These are phyloP conservation scores for Vanessa tameamea DNA, from an alignment of 1,140 invertebrate genomes.

Conservation along the genomic window DNA sequence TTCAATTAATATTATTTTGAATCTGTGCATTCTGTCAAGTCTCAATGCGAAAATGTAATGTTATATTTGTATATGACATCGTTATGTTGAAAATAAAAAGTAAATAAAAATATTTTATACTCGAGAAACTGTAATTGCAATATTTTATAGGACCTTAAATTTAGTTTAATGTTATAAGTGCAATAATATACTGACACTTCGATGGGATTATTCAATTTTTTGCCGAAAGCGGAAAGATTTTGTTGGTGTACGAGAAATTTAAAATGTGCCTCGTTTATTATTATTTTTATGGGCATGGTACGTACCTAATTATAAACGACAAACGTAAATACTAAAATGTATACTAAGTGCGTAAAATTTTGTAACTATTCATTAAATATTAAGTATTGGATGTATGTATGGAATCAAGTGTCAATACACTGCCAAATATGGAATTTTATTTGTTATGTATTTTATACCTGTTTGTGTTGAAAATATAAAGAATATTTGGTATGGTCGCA, in stretches of 20 bases:
- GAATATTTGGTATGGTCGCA: no score
- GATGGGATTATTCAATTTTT: conserved; percentile 42
- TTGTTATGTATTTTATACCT: no score
- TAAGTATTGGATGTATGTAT: no score
- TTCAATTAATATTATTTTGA: background rate
- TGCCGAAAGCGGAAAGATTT: conserved; percentile 48
- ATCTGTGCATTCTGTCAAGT: conserved; percentile 15
- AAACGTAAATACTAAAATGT: background rate
- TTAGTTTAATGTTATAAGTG: conserved; percentile 24
- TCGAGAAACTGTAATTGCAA: conserved; percentile 18
- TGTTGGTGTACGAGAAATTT: conserved; percentile 53
- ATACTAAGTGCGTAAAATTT: background rate
- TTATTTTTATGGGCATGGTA: conserved; percentile 50
- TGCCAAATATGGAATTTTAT: no score
- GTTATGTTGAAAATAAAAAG: conserved; percentile 23
- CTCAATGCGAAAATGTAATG: conserved; percentile 1
- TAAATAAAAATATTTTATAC: conserved; percentile 27
- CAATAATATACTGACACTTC: conserved; percentile 21
- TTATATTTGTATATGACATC: conserved; percentile 26
- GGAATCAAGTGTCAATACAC: no score
- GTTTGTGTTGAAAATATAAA: no score
- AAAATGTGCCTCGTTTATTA: conserved; percentile 45
- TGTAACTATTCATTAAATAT: background rate
- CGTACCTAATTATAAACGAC: conserved; percentile 10
- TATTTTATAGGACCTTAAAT: conserved; percentile 27